These are phyloP conservation scores for Thyatira batis DNA, from an alignment of 2,888 invertebrate species.

Conservation along the genomic window DNA sequence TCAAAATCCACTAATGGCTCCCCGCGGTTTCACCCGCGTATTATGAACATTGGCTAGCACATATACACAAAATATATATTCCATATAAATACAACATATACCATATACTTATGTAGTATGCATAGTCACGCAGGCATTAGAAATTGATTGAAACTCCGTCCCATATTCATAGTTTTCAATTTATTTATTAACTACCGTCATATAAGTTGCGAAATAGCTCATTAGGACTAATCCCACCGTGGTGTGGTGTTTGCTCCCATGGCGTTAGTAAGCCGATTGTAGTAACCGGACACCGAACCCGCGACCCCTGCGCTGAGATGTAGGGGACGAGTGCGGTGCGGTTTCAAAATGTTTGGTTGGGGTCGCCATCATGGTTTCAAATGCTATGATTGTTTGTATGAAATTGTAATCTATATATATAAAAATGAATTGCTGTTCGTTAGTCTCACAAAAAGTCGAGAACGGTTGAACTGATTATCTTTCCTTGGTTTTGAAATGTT, in stretches of 20 bases:
- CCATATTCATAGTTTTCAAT: conserved; percentile 30
- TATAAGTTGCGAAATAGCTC: conserved; percentile 50
- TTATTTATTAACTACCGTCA: conserved; percentile 24
- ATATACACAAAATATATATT: no score
- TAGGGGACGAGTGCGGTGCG: conserved; percentile 23
- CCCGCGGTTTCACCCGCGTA: no score
- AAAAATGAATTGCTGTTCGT: no score
- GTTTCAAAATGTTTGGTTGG: conserved; percentile 14
- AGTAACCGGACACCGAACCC: conserved; percentile 71
- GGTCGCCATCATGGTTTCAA: background rate
- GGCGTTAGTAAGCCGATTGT: conserved; percentile 74
- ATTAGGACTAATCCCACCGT: conserved; percentile 59
- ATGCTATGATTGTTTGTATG: background rate
- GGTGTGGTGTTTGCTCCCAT: conserved; percentile 60
- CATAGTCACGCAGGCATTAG: background rate
- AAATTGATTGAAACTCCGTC: background rate
- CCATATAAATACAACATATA: no score
- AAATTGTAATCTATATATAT: conserved; percentile 7
- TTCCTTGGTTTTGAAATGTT: no score
- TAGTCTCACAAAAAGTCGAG: no score
- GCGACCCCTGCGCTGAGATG: conserved; percentile 42
- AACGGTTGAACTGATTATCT: no score
- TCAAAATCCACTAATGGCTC: no score
- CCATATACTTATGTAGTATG: no score
- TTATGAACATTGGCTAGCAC: no score